Percentiles rank a stretch among this genome's conserved stretches.
phyloP scores from a whole-genome alignment of 92 coral and sea anemone genomes.

The Epizoanthus fatuus region DNA sequence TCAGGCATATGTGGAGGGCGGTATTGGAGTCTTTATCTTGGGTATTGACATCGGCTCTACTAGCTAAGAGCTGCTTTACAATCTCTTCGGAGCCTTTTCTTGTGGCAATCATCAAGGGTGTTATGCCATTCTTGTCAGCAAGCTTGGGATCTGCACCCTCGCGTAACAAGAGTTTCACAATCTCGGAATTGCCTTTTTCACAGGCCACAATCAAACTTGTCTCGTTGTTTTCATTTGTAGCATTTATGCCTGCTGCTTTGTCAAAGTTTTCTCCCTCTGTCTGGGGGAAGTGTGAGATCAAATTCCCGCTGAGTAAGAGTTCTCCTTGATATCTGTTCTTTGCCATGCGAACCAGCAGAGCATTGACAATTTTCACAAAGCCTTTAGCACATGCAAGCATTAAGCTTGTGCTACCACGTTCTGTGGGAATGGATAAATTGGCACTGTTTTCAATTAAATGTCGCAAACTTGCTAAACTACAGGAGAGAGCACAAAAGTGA shows the following conservation, averaged over 20 bases:
- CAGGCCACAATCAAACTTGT: slow-evolving; percentile 88
- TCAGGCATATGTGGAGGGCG: slow-evolving; percentile 81
- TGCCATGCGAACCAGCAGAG: slow-evolving; percentile 68
- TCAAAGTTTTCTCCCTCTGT: slow-evolving; percentile 1
- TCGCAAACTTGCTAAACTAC: slow-evolving; percentile 76
- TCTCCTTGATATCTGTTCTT: slow-evolving; percentile 64
- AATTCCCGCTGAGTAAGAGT: slow-evolving; percentile 33
- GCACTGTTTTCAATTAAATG: slow-evolving; percentile 81
- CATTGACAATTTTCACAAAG: slow-evolving; percentile 75
- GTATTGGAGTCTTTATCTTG: slow-evolving; percentile 81
- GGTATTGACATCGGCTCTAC: slow-evolving; percentile 66
- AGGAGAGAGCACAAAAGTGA: slow-evolving; percentile 84
- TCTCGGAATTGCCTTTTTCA: slow-evolving; percentile 81
- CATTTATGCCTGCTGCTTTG: slow-evolving; percentile 56
- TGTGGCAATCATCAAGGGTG: slow-evolving; percentile 80
- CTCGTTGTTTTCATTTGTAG: slow-evolving; percentile 74
- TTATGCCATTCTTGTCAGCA: slow-evolving; percentile 77
- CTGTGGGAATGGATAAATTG: slow-evolving; percentile 72
- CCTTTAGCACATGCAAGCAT: slow-evolving; percentile 93
- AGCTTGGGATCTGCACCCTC: slow-evolving; percentile 78
- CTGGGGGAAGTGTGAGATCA: neutral
- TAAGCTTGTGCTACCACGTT: slow-evolving; percentile 81
- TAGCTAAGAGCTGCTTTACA: slow-evolving; percentile 70
- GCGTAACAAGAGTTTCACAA: slow-evolving; percentile 73
- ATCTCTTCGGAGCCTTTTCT: slow-evolving; percentile 85